Evolutionary conservation across 23 tunicate species (phyloP).

Genomic region (Clavelina lepadiformis): DNA sequence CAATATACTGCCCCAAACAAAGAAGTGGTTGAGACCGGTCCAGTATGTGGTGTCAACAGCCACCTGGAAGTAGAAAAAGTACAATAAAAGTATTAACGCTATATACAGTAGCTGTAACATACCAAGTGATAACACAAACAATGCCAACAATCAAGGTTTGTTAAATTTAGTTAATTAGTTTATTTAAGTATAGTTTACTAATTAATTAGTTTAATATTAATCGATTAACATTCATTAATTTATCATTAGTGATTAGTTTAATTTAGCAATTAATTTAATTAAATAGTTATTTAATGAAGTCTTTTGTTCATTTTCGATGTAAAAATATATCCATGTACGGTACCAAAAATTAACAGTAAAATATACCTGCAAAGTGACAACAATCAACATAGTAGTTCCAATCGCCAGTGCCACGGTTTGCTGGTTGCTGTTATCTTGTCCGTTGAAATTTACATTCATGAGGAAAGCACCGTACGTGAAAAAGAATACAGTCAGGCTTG

Average conservation of each 20-base stretch:
- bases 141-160: too few relatives aligned
- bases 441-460: slow-evolving; percentile 5
- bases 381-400: slow-evolving; percentile 37
- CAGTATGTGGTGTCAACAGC: slow-evolving; percentile 88
- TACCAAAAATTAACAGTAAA: too few relatives aligned
- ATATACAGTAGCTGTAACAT: neutral
- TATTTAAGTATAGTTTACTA: too few relatives aligned
- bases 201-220: too few relatives aligned
- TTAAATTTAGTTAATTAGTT: too few relatives aligned
- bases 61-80: slow-evolving; percentile 39
- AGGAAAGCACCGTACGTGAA: slow-evolving; percentile 59
- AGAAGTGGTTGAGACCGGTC: slow-evolving; percentile 85
- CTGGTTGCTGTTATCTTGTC: slow-evolving; percentile 25
- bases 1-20: slow-evolving; percentile 88
- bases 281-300: too few relatives aligned
- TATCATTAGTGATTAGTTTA: too few relatives aligned
- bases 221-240: too few relatives aligned
- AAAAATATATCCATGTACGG: too few relatives aligned
- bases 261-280: too few relatives aligned
- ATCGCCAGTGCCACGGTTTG: slow-evolving; percentile 50
- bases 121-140: too few relatives aligned
- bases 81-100: neutral
- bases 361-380: slow-evolving; percentile 66
- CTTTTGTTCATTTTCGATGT: too few relatives aligned
- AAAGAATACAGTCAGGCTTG: slow-evolving; percentile 64